Conservation (phyloP, 2,797 vertebrate genomes). For the Pachyuromys duprasi region DNA sequence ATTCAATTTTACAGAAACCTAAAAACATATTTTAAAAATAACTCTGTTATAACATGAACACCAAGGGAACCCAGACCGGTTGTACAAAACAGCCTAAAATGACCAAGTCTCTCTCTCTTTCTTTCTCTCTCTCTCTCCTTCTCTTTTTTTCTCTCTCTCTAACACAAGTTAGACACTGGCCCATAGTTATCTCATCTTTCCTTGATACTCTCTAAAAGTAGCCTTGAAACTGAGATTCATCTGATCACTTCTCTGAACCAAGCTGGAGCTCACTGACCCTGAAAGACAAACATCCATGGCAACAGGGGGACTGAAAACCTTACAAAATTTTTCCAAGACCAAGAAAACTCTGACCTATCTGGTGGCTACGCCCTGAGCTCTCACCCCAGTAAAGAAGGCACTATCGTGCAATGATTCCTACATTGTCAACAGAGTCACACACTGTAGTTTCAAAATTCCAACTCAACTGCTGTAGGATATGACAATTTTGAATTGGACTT, state of each 20-base stretch:
- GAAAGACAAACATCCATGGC: background rate
- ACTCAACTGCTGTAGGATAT: background rate
- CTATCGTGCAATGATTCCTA: background rate
- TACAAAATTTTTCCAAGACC: background rate
- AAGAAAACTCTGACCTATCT: background rate
- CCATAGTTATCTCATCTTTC: background rate
- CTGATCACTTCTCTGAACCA: constrained; percentile 2
- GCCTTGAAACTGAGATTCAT: background rate
- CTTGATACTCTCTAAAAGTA: background rate
- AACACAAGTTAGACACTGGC: background rate
- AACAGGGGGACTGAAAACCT: background rate
- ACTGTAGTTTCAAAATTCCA: background rate
- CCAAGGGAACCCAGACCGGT: background rate
- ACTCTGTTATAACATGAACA: background rate
- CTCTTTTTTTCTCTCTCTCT: background rate
- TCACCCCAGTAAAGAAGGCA: background rate
- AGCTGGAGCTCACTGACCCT: background rate
- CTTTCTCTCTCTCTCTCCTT: background rate
- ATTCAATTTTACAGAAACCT: background rate
- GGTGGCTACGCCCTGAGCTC: background rate
- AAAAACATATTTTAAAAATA: background rate
- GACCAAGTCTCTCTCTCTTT: background rate
- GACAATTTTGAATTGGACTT: background rate
- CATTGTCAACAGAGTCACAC: background rate
- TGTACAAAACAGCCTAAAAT: background rate